phyloP scores from a whole-genome alignment of 2,888 invertebrate genomes.

The Ophion costatus region DNA sequence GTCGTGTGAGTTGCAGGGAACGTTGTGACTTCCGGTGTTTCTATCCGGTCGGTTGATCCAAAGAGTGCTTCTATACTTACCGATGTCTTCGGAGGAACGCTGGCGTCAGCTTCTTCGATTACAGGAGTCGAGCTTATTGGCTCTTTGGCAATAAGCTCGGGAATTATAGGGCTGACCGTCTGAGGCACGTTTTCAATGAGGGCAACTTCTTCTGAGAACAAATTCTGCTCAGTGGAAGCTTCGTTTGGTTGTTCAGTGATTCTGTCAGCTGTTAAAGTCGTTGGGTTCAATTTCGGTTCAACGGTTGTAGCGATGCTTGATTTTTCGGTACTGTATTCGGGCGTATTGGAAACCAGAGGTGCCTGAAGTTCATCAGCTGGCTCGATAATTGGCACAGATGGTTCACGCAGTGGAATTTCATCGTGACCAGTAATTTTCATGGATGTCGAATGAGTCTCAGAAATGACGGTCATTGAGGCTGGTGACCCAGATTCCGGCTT shows the following conservation, averaged over 20 bases:
- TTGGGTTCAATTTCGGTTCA: constrained; percentile 18
- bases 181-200: constrained; percentile 59
- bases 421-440: constrained; percentile 70
- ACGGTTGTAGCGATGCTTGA: constrained; percentile 18
- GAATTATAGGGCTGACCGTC: constrained; percentile 49
- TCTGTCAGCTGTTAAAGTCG: constrained; percentile 29
- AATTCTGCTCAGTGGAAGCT: constrained; percentile 38
- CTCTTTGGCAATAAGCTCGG: constrained; percentile 51
- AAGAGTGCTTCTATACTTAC: constrained; percentile 14
- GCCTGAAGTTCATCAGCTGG: neutral
- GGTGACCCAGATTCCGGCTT: constrained; percentile 50
- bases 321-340: constrained; percentile 45
- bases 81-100: constrained; percentile 39
- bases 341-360: constrained; percentile 10
- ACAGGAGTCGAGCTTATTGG: constrained; percentile 27
- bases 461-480: constrained; percentile 55
- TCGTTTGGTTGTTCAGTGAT: constrained; percentile 43
- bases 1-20: constrained; percentile 49
- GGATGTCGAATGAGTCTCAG: constrained; percentile 73
- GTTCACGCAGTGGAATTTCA: constrained; percentile 66
- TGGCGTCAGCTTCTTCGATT: constrained; percentile 43
- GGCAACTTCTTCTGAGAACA: constrained; percentile 49
- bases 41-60: constrained; percentile 27
- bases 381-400: constrained; percentile 35
- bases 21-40: constrained; percentile 43